Conservation (phyloP, 2,113 vertebrate species). For the Microcebus griseorufus region DNA sequence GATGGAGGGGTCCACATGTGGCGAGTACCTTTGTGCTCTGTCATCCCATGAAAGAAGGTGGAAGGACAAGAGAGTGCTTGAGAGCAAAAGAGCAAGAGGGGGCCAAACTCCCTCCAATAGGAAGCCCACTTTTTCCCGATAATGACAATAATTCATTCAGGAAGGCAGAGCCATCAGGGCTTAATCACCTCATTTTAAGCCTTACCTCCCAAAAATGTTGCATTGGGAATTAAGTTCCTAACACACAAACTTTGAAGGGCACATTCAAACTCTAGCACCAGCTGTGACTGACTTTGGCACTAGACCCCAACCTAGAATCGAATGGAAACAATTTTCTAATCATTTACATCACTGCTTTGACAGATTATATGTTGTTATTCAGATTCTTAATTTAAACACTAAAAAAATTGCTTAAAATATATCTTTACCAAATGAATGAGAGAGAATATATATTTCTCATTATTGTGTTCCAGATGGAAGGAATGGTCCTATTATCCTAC, state of each 20-base stretch:
- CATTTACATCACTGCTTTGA: not conserved
- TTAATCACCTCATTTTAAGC: not conserved
- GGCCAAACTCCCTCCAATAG: not conserved
- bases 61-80: not conserved
- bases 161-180: not conserved
- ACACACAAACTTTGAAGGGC: not conserved
- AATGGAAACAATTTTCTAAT: not conserved
- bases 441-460: not conserved
- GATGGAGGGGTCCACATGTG: not conserved
- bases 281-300: not conserved
- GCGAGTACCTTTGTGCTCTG: fast-evolving
- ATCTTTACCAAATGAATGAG: not conserved
- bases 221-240: not conserved
- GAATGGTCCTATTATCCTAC: not conserved
- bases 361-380: not conserved
- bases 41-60: not conserved
- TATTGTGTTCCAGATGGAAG: not conserved
- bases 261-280: not conserved
- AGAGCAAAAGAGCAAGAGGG: not conserved
- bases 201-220: not conserved
- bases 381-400: not conserved
- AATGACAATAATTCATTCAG: not conserved
- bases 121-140: not conserved
- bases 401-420: not conserved
- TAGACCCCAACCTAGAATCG: not conserved